Percentiles rank a stretch among this genome's conserved stretches.
These are phyloP conservation scores for Altica lythri DNA, from an alignment of 2,888 invertebrate genomes.

Conservation along the genomic window DNA sequence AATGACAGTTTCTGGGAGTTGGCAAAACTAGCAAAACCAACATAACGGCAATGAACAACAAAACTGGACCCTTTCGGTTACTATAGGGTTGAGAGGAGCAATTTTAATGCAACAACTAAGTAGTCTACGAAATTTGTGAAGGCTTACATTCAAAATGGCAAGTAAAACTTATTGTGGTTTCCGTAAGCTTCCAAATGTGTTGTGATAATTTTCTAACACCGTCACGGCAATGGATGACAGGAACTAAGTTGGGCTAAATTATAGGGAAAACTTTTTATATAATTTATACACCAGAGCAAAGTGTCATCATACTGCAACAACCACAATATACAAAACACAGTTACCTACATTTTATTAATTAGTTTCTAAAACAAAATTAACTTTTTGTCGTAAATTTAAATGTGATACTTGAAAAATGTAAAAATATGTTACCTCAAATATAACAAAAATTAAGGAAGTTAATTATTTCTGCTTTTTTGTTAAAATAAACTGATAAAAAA, in stretches of 20 bases:
- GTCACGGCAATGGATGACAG: conserved; percentile 22
- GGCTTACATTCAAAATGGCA: conserved; percentile 30
- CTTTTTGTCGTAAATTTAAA: too few relatives aligned
- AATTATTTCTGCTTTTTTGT: too few relatives aligned
- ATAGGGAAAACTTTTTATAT: conserved; percentile 20
- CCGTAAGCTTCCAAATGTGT: conserved; percentile 29
- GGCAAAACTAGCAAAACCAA: conserved; percentile 1
- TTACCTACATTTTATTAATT: too few relatives aligned
- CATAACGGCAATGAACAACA: conserved; percentile 23
- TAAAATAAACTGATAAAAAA: too few relatives aligned
- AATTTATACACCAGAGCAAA: too few relatives aligned
- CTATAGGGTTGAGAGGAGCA: conserved; percentile 5
- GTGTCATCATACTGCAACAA: too few relatives aligned
- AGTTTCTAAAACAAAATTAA: too few relatives aligned
- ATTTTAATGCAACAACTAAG: conserved; percentile 27
- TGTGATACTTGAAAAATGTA: too few relatives aligned
- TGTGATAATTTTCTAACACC: conserved; percentile 29
- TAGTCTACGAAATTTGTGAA: conserved; percentile 20
- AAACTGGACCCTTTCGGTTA: conserved; percentile 20
- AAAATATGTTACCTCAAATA: too few relatives aligned
- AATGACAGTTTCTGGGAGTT: conserved; percentile 28
- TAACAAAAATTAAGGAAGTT: too few relatives aligned
- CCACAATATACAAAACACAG: too few relatives aligned
- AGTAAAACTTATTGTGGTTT: conserved; percentile 36
- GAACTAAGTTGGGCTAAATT: conserved; percentile 23